phyloP scores from a whole-genome alignment of 2,113 vertebrate genomes.

The Catharus fuscescens region DNA sequence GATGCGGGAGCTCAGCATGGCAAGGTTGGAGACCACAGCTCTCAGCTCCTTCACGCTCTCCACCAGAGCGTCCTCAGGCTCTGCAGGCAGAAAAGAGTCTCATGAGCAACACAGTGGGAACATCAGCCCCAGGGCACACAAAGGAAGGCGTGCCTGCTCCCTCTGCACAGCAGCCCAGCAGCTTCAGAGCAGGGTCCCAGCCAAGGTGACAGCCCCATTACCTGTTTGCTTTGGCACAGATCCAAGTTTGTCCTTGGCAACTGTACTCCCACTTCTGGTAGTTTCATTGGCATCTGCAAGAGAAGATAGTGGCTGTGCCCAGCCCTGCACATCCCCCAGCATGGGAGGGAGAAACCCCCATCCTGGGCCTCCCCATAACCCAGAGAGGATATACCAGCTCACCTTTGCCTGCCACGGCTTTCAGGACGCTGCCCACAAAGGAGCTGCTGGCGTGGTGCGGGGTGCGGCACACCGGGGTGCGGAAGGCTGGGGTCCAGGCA shows the following conservation, averaged over 20 bases:
- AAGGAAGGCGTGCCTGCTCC: neutral
- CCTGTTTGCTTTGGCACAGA: constrained; percentile 48
- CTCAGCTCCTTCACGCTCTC: constrained; percentile 37
- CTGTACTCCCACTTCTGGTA: neutral
- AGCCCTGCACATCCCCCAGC: neutral
- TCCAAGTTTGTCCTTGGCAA: constrained; percentile 35
- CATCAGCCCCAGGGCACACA: neutral
- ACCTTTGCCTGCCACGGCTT: constrained; percentile 53
- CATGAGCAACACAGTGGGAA: fast-evolving
- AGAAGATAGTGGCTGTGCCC: neutral
- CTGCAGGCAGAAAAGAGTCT: neutral
- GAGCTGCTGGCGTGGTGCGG: fast-evolving
- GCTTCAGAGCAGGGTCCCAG: neutral
- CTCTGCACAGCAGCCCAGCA: neutral
- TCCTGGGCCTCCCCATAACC: neutral
- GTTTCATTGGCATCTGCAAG: neutral
- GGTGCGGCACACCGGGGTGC: neutral
- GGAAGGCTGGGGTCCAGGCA: neutral
- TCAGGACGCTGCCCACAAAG: constrained; percentile 41
- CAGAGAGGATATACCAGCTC: neutral
- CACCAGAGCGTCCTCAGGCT: constrained; percentile 28
- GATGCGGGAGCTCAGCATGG: constrained; percentile 44
- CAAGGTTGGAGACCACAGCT: constrained; percentile 15
- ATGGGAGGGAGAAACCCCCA: fast-evolving
- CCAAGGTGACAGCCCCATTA: neutral